A percentile compares a stretch with the other conserved stretches of the same genome.
Conservation (phyloP, 1,140 invertebrate genomes). For the Drosophila repletoides region DNA sequence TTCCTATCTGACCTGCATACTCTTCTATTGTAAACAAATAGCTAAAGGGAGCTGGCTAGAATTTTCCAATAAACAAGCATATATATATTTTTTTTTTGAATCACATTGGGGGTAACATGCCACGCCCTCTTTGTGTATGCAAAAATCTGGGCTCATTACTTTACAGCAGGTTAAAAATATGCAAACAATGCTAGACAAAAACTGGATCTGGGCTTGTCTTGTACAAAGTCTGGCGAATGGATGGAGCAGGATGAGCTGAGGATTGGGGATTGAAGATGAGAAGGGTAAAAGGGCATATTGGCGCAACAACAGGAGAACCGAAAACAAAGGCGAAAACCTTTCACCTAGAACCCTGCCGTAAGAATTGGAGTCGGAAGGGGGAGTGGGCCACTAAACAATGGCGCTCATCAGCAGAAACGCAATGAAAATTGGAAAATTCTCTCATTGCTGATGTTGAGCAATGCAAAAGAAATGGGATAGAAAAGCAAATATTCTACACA, state of each 20-base stretch:
- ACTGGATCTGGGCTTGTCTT: constrained; percentile 31
- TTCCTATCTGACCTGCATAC: not conserved
- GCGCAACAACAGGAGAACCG: constrained; percentile 1
- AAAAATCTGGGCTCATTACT: constrained; percentile 51
- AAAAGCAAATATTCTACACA: constrained; percentile 43
- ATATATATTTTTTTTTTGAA: constrained; percentile 11
- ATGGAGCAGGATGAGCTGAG: not conserved
- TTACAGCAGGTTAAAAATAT: constrained; percentile 57
- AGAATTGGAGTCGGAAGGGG: not conserved
- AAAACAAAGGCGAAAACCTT: constrained; percentile 41
- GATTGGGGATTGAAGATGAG: not conserved
- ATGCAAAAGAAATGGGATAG: constrained; percentile 43
- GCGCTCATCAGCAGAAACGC: constrained; percentile 69
- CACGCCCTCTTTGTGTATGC: constrained; percentile 35
- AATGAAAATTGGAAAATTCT: constrained; percentile 68
- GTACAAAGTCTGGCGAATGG: constrained; percentile 8
- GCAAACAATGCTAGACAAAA: constrained; percentile 63
- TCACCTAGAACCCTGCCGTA: constrained; percentile 43
- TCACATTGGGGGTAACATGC: constrained; percentile 3
- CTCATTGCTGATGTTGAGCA: constrained; percentile 23
- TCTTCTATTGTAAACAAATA: constrained; percentile 1
- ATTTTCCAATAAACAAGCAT: constrained; percentile 12
- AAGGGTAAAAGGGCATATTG: not conserved
- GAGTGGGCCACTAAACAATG: constrained; percentile 60
- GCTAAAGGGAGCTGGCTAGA: constrained; percentile 21